Percentiles rank a stretch among this genome's conserved stretches.
Evolutionary conservation across 1,140 invertebrate species (phyloP).

Genomic region (Asobara japonica): DNA sequence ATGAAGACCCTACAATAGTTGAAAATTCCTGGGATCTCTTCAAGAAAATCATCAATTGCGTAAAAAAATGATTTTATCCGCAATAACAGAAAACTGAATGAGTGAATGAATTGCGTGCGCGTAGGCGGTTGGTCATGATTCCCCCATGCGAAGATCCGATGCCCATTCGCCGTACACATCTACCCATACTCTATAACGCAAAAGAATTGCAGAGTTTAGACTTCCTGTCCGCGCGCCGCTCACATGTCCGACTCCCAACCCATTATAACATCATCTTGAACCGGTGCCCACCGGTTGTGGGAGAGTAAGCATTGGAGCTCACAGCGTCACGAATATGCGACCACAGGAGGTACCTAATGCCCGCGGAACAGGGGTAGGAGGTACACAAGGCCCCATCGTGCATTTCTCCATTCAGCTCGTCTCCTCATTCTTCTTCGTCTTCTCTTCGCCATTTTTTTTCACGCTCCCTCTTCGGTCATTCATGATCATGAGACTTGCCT

Average conservation of each 20-base stretch:
- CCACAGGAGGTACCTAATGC: neutral
- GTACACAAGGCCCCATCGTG: slow-evolving; percentile 8
- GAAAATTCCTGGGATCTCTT: no score
- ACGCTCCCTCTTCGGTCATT: slow-evolving; percentile 1
- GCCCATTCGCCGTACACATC: slow-evolving; percentile 14
- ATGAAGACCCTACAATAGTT: no score
- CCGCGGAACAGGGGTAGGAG: neutral
- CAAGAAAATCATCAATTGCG: no score
- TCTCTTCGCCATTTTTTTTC: neutral
- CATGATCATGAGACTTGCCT: slow-evolving; percentile 10
- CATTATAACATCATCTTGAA: slow-evolving; percentile 66
- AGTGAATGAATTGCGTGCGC: slow-evolving; percentile 64
- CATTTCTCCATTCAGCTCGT: slow-evolving; percentile 35
- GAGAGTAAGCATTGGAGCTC: slow-evolving; percentile 65
- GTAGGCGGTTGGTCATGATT: slow-evolving; percentile 58
- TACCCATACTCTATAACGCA: neutral
- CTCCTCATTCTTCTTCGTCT: slow-evolving; percentile 22
- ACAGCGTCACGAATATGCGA: slow-evolving; percentile 46
- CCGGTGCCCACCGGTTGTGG: slow-evolving; percentile 57
- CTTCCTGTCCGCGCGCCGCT: slow-evolving; percentile 61
- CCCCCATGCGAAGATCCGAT: slow-evolving; percentile 65
- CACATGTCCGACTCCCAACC: slow-evolving; percentile 59
- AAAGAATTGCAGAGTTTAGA: slow-evolving; percentile 54
- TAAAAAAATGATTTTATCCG: neutral
- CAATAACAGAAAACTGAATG: neutral